These are phyloP conservation scores for Equus przewalskii DNA, from an alignment of 2,113 vertebrate genomes.

Conservation along the genomic window DNA sequence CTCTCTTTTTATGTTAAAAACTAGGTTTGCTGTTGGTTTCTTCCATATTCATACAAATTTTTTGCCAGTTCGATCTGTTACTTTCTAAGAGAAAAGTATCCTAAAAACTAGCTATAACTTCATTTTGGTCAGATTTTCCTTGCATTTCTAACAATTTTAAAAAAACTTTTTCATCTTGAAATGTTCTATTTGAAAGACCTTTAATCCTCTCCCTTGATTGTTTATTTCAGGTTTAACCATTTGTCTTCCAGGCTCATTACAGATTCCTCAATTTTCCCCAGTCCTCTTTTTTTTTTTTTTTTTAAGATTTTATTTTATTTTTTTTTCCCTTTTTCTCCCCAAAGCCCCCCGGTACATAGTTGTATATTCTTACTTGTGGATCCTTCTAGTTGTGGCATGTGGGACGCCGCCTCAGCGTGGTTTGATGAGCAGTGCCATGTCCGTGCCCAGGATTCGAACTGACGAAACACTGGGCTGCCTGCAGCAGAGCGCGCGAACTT, in stretches of 20 bases:
- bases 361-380: too few relatives aligned
- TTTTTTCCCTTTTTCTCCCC: too few relatives aligned
- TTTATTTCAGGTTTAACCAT: not conserved
- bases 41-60: not conserved
- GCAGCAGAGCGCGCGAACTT: too few relatives aligned
- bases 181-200: not conserved
- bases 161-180: not conserved
- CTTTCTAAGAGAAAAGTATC: not conserved
- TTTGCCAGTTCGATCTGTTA: not conserved
- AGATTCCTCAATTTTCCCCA: not conserved
- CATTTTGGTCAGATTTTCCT: not conserved
- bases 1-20: not conserved
- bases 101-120: not conserved
- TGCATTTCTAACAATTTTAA: not conserved
- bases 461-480: too few relatives aligned
- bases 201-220: not conserved
- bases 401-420: too few relatives aligned
- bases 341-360: too few relatives aligned
- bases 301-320: too few relatives aligned
- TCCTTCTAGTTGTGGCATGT: too few relatives aligned
- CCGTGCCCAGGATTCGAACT: too few relatives aligned
- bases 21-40: not conserved
- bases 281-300: not conserved
- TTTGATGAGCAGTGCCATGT: too few relatives aligned
- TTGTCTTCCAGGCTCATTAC: not conserved